These are phyloP conservation scores for Lampris megalopsis DNA, from an alignment of 2,113 vertebrate species.

Conservation along the genomic window DNA sequence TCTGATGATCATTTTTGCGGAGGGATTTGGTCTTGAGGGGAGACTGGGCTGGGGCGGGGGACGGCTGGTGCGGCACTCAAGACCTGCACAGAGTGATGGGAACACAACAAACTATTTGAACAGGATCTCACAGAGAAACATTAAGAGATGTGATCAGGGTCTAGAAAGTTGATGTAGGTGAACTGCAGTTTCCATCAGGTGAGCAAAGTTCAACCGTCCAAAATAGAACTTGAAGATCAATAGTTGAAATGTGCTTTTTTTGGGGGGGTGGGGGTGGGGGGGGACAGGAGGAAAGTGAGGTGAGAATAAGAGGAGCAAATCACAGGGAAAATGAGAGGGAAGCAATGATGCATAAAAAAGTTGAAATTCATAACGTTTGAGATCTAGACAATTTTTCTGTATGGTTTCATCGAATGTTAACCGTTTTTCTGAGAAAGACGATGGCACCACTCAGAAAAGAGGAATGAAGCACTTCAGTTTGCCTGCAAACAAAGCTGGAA, in stretches of 20 bases:
- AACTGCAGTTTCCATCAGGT: background rate
- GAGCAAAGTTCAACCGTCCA: too few relatives aligned
- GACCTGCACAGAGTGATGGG: slow-evolving; percentile 41
- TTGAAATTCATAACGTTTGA: too few relatives aligned
- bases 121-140: background rate
- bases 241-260: too few relatives aligned
- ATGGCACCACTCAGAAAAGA: background rate
- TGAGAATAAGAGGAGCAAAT: too few relatives aligned
- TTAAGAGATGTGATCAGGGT: background rate
- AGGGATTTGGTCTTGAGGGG: background rate
- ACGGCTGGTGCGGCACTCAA: slow-evolving; percentile 16
- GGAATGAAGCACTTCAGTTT: background rate
- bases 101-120: background rate
- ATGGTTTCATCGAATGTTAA: too few relatives aligned
- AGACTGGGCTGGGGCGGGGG: background rate
- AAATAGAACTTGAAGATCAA: too few relatives aligned
- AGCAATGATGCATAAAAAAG: too few relatives aligned
- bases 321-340: too few relatives aligned
- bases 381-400: too few relatives aligned
- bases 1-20: slow-evolving; percentile 86
- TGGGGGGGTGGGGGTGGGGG: too few relatives aligned
- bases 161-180: background rate
- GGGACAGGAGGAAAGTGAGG: too few relatives aligned
- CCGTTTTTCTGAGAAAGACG: background rate
- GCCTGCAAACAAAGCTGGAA: slow-evolving; percentile 34